Evolutionary conservation across 1,140 invertebrate species (phyloP).

Genomic region (Bombus affinis): DNA sequence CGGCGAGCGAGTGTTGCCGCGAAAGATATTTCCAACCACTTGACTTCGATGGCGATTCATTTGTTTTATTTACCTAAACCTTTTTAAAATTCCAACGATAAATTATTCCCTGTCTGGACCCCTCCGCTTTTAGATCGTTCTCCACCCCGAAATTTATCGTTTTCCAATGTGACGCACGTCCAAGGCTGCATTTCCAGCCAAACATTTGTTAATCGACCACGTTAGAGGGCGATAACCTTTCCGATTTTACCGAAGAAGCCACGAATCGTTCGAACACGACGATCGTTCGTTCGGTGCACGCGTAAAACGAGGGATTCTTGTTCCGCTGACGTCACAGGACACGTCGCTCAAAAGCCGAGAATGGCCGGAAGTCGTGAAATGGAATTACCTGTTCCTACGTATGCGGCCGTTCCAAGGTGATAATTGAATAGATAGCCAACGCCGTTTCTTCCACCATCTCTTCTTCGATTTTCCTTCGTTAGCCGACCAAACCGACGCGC

Average conservation of each 20-base stretch:
- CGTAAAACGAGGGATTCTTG: conserved; percentile 54
- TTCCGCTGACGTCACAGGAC: conserved; percentile 79
- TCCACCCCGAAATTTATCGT: conserved; percentile 27
- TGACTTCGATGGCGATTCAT: conserved; percentile 36
- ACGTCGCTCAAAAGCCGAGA: conserved; percentile 81
- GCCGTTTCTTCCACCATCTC: conserved; percentile 56
- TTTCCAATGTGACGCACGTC: conserved; percentile 21
- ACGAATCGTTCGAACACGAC: conserved; percentile 31
- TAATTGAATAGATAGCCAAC: conserved; percentile 82
- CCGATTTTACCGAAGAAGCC: neutral
- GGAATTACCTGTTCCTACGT: conserved; percentile 77
- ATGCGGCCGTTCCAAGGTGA: conserved; percentile 76
- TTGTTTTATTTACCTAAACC: conserved; percentile 45
- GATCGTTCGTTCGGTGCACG: conserved; percentile 62
- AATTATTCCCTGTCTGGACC: conserved; percentile 21
- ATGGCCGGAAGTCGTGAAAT: conserved; percentile 83
- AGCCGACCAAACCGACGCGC: neutral
- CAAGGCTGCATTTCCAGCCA: neutral
- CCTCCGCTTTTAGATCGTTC: neutral
- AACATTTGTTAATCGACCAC: conserved; percentile 3
- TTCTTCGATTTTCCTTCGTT: conserved; percentile 69
- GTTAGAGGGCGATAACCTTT: neutral
- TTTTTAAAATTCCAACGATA: conserved; percentile 44
- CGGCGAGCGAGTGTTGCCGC: conserved; percentile 8
- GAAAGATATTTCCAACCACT: conserved; percentile 44